These are phyloP conservation scores for Scolanthus callimorphus DNA, from an alignment of 92 coral and sea anemone genomes.

Conservation along the genomic window DNA sequence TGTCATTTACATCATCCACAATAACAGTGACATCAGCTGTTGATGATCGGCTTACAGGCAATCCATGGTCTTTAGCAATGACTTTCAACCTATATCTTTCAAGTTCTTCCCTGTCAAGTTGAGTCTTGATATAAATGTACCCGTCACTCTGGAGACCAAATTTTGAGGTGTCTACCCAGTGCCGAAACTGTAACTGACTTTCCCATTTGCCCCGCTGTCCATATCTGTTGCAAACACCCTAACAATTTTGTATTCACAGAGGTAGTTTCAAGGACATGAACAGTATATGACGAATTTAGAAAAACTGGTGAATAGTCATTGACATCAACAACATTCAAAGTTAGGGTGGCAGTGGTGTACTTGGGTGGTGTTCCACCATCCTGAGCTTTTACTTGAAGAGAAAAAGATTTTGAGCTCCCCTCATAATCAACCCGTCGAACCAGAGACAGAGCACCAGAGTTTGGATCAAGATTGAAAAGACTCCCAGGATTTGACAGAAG, in stretches of 20 bases:
- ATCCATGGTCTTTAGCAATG: slow-evolving; percentile 78
- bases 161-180: slow-evolving; percentile 37
- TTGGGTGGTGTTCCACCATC: slow-evolving; percentile 77
- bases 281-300: slow-evolving; percentile 49
- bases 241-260: slow-evolving; percentile 39
- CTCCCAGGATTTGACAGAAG: slow-evolving; percentile 61
- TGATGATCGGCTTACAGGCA: slow-evolving; percentile 50
- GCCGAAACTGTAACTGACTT: slow-evolving; percentile 61
- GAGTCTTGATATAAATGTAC: slow-evolving; percentile 49
- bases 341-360: slow-evolving; percentile 49
- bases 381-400: slow-evolving; percentile 56
- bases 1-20: slow-evolving; percentile 88
- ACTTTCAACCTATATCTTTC: slow-evolving; percentile 53
- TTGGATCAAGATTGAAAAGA: slow-evolving; percentile 51
- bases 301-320: slow-evolving; percentile 91
- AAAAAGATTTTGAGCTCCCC: slow-evolving; percentile 38
- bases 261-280: slow-evolving; percentile 51
- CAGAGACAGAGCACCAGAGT: slow-evolving; percentile 70
- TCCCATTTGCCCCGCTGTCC: slow-evolving; percentile 80
- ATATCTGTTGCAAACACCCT: slow-evolving; percentile 78
- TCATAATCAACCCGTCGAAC: slow-evolving; percentile 56
- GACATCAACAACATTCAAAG: slow-evolving; percentile 74
- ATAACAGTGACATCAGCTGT: slow-evolving; percentile 58
- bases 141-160: slow-evolving; percentile 77
- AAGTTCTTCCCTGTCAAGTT: slow-evolving; percentile 65